Evolutionary conservation across 2,888 invertebrate genomes (phyloP), one percentile per base, ranked within the genome.

Genomic region (Drosophila kanekoi): DNA sequence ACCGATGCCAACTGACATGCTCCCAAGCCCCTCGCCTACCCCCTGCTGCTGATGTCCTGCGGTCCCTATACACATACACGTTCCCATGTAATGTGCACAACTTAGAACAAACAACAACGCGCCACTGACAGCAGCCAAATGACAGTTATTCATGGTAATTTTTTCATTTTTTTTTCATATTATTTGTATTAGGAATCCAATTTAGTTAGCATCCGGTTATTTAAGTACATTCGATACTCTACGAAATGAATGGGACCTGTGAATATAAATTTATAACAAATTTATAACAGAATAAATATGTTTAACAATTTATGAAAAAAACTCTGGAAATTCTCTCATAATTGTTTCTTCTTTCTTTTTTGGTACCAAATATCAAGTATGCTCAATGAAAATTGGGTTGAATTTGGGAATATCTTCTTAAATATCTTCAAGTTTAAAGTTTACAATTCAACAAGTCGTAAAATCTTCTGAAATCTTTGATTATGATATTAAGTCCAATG

Each of bases 61-160:
- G 70, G 58, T 61, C 62, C 64, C 63, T 67, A 59, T 70, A 44
- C 83, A 72, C 51, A 60, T 40, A 56, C 74, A 77, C 81, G 77
- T 72, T 72, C 56, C 62, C 82, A 59, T 85, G 72, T 82, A 77
- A 83, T 85, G 85, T 69, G 67, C 76, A 68, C 77, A 70, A 77
- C 82, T 80, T 79, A 65, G 60, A 73, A 58, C 48, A 70, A 65
- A 67, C 72, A 83, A 63, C 56, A 69, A 40, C 60, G 56, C 54
- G 44, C 9, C 45, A 58, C 14, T 35, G 37, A 33, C 68, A 47
- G 65, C 35, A 70, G 73, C 76, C 40, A 73, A 81, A 81, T 81
- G 76, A 81, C 80, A 76, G 78, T 84, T 76, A 82, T 84, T 81
- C 84, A 83, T 84, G 84, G 85, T 79, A 77, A 84, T 84, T 82